A percentile compares a stretch with the other conserved stretches of the same genome.
phyloP scores from a whole-genome alignment of 2,888 invertebrate species.

The Caenorhabditis zanzibari region DNA sequence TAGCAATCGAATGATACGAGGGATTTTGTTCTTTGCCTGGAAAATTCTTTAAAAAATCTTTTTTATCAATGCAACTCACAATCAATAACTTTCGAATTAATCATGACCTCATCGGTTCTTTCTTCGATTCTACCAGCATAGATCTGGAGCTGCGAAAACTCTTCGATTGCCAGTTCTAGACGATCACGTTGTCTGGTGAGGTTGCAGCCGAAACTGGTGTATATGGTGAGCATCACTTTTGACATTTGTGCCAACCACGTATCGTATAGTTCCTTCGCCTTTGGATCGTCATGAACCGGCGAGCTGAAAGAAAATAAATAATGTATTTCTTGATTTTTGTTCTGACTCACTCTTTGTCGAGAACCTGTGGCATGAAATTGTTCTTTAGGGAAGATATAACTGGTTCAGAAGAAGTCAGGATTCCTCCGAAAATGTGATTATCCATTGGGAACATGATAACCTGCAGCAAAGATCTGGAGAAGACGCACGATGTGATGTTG shows the following conservation, averaged over 20 bases:
- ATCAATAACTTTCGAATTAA: not conserved
- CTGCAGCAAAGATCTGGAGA: conserved; percentile 91
- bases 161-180: conserved; percentile 92
- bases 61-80: not conserved
- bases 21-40: conserved; percentile 30
- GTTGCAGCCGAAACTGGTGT: conserved; percentile 88
- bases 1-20: conserved; percentile 83
- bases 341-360: conserved; percentile 31
- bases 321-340: not conserved
- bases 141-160: conserved; percentile 93
- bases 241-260: conserved; percentile 36
- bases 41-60: not conserved
- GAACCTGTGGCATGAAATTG: conserved; percentile 48
- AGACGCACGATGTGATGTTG: conserved; percentile 87
- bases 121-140: conserved; percentile 86
- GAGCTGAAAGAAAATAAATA: conserved; percentile 27
- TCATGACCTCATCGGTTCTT: conserved; percentile 44
- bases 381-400: conserved; percentile 43
- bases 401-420: conserved; percentile 27
- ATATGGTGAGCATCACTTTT: conserved; percentile 22
- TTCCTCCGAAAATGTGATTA: conserved; percentile 62
- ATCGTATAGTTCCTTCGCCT: not conserved
- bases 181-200: conserved; percentile 96
- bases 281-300: conserved; percentile 22
- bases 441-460: conserved; percentile 68